Evolutionary conservation across 2,113 vertebrate genomes (phyloP).

Genomic region (Collichthys lucidus): DNA sequence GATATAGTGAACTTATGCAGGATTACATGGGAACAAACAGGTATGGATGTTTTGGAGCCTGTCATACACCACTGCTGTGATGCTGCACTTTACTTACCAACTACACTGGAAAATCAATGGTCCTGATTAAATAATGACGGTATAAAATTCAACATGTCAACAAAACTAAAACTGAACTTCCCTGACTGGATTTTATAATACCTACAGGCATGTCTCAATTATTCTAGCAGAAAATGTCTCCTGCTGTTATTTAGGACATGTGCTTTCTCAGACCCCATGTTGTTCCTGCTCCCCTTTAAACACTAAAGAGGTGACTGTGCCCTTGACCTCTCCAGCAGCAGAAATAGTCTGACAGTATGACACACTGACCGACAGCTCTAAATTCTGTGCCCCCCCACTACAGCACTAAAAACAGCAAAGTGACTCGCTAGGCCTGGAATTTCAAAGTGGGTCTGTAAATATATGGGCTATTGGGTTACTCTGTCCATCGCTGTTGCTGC

Average conservation of each 20-base stretch:
- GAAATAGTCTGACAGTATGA: constrained; percentile 58
- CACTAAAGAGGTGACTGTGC: constrained; percentile 41
- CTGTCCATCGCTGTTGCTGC: constrained; percentile 54
- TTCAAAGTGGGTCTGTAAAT: constrained; percentile 72
- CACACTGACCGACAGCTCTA: constrained; percentile 67
- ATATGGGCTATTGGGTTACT: constrained; percentile 74
- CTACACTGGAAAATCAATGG: too few relatives aligned
- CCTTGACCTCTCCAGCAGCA: constrained; percentile 60
- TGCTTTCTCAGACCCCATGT: constrained; percentile 6
- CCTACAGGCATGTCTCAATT: neutral
- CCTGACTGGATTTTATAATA: neutral
- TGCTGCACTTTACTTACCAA: too few relatives aligned
- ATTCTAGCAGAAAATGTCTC: neutral
- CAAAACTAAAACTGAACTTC: neutral
- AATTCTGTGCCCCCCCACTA: constrained; percentile 33
- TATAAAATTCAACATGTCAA: neutral
- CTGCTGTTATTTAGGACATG: constrained; percentile 29
- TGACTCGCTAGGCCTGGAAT: constrained; percentile 67
- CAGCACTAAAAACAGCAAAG: constrained; percentile 71
- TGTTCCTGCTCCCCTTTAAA: constrained; percentile 38
- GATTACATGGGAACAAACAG: neutral
- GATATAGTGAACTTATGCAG: neutral
- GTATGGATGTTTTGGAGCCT: neutral
- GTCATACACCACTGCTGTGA: neutral
- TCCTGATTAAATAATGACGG: too few relatives aligned